Evolutionary conservation across 1,140 invertebrate genomes (phyloP).

Genomic region (Vanessa tameamea): DNA sequence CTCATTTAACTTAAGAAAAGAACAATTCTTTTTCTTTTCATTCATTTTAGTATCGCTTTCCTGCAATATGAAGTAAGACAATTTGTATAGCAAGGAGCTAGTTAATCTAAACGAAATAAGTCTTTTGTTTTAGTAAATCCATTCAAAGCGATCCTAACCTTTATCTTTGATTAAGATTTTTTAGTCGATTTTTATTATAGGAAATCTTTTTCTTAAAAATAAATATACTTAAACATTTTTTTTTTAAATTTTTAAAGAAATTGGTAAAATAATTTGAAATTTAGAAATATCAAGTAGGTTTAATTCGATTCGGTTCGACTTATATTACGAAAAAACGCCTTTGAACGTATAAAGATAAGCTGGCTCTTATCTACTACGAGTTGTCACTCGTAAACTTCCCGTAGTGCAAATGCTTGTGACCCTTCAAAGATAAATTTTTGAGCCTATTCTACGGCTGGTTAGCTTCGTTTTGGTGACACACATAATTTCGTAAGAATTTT

Average conservation of each 20-base stretch:
- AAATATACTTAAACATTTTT: neutral
- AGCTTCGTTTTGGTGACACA: too few relatives aligned
- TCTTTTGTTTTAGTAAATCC: conserved; percentile 7
- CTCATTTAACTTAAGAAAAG: neutral
- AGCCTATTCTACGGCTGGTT: too few relatives aligned
- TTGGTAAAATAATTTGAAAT: neutral
- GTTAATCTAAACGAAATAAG: conserved; percentile 11
- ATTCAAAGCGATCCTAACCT: neutral
- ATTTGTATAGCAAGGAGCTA: conserved; percentile 5
- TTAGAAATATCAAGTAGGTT: too few relatives aligned
- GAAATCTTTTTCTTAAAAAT: neutral
- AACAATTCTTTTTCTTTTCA: neutral
- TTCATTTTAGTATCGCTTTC: conserved; percentile 4
- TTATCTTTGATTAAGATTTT: neutral
- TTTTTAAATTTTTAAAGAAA: too few relatives aligned
- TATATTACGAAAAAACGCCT: too few relatives aligned
- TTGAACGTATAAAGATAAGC: too few relatives aligned
- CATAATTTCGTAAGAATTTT: too few relatives aligned
- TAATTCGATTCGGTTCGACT: too few relatives aligned
- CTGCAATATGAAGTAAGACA: neutral
- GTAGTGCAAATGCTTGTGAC: too few relatives aligned
- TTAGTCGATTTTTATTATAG: neutral
- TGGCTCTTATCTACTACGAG: too few relatives aligned
- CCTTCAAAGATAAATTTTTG: too few relatives aligned
- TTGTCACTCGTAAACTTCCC: too few relatives aligned